These are phyloP conservation scores for Sycophila texana DNA, from an alignment of 2,888 invertebrate species.

Conservation along the genomic window DNA sequence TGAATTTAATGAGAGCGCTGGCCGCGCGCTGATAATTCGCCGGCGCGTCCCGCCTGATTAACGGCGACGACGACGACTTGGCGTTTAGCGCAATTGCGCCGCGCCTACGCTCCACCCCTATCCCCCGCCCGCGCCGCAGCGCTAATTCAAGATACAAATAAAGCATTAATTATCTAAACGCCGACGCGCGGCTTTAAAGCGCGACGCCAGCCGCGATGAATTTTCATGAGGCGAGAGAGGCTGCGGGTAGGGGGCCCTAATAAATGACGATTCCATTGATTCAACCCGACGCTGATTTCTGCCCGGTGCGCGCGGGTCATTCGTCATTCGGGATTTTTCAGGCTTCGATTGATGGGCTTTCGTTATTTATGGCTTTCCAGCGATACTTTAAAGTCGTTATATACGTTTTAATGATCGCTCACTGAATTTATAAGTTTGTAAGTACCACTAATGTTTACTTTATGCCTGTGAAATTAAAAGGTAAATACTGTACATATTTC, in stretches of 20 bases:
- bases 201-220: conserved; percentile 10
- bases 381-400: no score
- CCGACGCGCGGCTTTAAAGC: conserved; percentile 10
- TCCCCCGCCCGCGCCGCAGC: conserved; percentile 3
- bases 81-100: conserved; percentile 1
- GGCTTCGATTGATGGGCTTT: no score
- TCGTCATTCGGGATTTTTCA: background rate
- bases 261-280: conserved; percentile 6
- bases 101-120: background rate
- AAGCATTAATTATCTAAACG: conserved; percentile 51
- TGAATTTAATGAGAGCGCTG: conserved; percentile 69
- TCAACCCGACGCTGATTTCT: conserved; percentile 5
- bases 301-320: background rate
- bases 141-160: conserved; percentile 56
- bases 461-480: no score
- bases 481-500: no score
- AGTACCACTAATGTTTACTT: no score
- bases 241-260: background rate
- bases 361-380: no score
- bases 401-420: no score
- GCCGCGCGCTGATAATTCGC: conserved; percentile 67
- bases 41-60: conserved; percentile 63
- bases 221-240: conserved; percentile 40
- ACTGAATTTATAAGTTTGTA: no score
- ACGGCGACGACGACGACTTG: conserved; percentile 58